Conservation (phyloP, 2,797 vertebrate species). For the Phataginus tricuspis region DNA sequence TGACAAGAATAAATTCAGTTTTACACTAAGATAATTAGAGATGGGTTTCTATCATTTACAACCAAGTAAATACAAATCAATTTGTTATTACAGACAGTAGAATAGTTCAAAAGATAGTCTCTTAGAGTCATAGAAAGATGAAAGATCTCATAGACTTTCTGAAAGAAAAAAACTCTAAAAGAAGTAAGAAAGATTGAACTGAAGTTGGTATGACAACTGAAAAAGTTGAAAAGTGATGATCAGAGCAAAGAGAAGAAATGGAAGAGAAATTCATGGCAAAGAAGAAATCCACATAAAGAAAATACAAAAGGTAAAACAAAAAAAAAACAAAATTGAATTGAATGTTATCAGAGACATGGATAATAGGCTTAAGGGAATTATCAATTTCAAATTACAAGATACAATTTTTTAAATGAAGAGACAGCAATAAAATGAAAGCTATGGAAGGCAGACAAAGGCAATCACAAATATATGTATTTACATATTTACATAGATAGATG, state of each 20-base stretch:
- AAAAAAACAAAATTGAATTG: background rate
- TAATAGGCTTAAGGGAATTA: background rate
- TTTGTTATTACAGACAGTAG: background rate
- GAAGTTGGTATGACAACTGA: background rate
- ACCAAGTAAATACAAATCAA: background rate
- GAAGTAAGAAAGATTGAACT: background rate
- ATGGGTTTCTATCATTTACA: background rate
- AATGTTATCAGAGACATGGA: background rate
- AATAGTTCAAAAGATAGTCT: background rate
- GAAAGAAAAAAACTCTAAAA: background rate
- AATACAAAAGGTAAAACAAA: background rate
- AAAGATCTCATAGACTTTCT: background rate
- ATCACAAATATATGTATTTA: background rate
- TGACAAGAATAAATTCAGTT: background rate
- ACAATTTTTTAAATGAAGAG: background rate
- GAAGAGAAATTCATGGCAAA: background rate
- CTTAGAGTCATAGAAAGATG: background rate
- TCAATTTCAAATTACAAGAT: background rate
- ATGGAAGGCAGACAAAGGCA: background rate
- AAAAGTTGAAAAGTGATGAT: constrained; percentile 14
- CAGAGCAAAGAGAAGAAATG: background rate
- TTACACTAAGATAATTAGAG: background rate
- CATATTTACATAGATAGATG: background rate
- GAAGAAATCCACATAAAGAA: background rate
- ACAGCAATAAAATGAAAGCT: background rate